Evolutionary conservation across 2,797 vertebrate genomes (phyloP), one percentile per base, ranked within the genome.

Genomic region (Anguilla marmorata): DNA sequence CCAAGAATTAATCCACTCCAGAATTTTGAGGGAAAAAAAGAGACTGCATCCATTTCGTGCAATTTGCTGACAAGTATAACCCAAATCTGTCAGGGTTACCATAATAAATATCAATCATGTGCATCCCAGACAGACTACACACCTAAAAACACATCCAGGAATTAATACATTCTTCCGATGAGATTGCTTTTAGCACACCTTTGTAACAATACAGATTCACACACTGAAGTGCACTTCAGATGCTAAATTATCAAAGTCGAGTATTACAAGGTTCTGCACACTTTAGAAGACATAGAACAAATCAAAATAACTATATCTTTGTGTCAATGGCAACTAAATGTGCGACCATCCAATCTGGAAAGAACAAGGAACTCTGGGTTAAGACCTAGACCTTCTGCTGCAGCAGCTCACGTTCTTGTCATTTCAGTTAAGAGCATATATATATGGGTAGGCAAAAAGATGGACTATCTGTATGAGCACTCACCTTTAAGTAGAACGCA

Each of bases 101-200:
- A 21, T 45, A 82, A 74, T 30, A 80, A 5, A 82, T 14, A 82
- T 82, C 45, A 24, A 82, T 82, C 79, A 82, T 82, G 79, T 11
- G 41, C 74, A 45, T 24, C 74, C 14, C 16, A 79, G 12, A 79
- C 74, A 79, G 1, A 16, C 7, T 3, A 6, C 9, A 33, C 74
- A 48, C 24, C 14, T 12, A 24, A 82, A 48, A 48, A 79, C 4
- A 50, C 19, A 48, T 24, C 21, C 79, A 82, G 4, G 24, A 24
- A 48, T 24, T 82, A 0, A 50, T 45, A 41, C 12, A 79, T 50
- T 82, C 21, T 80, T 24, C 33, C 72, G 7, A 41, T 6, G 27
- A 16, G 76, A 12, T 21, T 48, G 45, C 76, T 27, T 9, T 21
- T 37, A 21, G 41, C 8, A 37, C 3, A 37, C 0, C 2, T 37